Evolutionary conservation across 2,888 invertebrate genomes (phyloP), one percentile per base, ranked within the genome.

Genomic region (Sarcophaga rosellei): DNA sequence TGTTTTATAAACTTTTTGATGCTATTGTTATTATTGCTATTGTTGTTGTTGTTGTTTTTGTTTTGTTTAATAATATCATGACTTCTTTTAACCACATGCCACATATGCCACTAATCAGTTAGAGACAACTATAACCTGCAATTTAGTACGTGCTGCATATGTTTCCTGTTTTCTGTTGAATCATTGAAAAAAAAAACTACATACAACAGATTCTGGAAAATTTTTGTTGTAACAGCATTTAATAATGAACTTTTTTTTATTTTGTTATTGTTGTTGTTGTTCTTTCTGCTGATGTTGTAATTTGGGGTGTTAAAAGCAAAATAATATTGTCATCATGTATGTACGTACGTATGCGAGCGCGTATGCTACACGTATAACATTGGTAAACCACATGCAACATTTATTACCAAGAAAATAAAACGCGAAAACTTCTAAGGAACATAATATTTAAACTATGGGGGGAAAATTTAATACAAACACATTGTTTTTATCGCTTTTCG

Each of bases 51-150:
- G 45, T 45, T 44, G 5, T 44, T 21, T 61, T 72, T 11, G 10
- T 44, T 61, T 75, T 57, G 68, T 66, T 69, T 61, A 75, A 70
- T 59, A 63, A 63, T 35, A 74, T 63, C 73, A 66, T 76, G 70
- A 73, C 70, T 73, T 61, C 61, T 20, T 74, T 77, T 62, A 45
- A 61, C 20, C 35, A 21, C 35, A 4, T 75, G 85, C 78, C 88
- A 80, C 88, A 88, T 85, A 84, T 88, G 88, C 62, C 81, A 77
- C 69, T 86, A 86, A 88, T 87, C 87, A 87, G 83, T 75, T 85
- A 72, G 75, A 79, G 73, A 79, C 72, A 87, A 87, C 85, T 72
- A 73, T 84, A 86, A 82, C 85, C 83, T 61, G 70, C 74, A 85
- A 87, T 88, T 87, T 84, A 70, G 63, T 85, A 86, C 84, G 86